These are phyloP conservation scores for Dendroctonus valens DNA, from an alignment of 1,140 invertebrate species.

Conservation along the genomic window DNA sequence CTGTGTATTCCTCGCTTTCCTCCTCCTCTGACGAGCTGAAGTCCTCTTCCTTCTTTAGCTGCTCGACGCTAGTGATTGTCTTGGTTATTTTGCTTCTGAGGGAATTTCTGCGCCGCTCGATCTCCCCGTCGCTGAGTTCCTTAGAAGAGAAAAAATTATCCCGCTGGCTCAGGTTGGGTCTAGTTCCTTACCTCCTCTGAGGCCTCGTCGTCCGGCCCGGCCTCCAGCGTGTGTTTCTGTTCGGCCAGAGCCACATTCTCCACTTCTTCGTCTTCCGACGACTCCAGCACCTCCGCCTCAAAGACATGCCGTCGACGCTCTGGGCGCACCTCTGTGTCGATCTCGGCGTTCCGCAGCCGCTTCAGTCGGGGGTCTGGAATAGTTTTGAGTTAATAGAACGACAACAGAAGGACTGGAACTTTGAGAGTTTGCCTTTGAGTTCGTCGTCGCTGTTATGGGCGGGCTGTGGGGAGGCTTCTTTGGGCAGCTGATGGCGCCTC, in stretches of 20 bases:
- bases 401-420: not conserved
- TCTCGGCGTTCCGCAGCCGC: constrained; percentile 62
- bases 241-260: constrained; percentile 38
- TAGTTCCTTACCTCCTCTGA: constrained; percentile 52
- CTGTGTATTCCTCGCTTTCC: constrained; percentile 71
- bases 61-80: constrained; percentile 63
- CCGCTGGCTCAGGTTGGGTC: not conserved
- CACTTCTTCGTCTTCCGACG: constrained; percentile 61
- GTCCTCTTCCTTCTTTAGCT: constrained; percentile 65
- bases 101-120: constrained; percentile 73
- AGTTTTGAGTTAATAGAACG: not conserved
- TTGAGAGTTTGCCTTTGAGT: constrained; percentile 57
- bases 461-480: constrained; percentile 38
- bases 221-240: constrained; percentile 51
- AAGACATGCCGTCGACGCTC: constrained; percentile 63
- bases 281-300: constrained; percentile 72
- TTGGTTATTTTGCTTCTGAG: constrained; percentile 65
- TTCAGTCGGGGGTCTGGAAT: constrained; percentile 66
- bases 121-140: constrained; percentile 75
- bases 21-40: constrained; percentile 77
- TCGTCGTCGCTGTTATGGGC: constrained; percentile 53
- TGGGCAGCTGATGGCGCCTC: constrained; percentile 48
- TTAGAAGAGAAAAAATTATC: constrained; percentile 1
- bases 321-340: constrained; percentile 57
- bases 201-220: constrained; percentile 67